These are phyloP conservation scores for Toxostoma redivivum DNA, from an alignment of 2,113 vertebrate species.

Conservation along the genomic window DNA sequence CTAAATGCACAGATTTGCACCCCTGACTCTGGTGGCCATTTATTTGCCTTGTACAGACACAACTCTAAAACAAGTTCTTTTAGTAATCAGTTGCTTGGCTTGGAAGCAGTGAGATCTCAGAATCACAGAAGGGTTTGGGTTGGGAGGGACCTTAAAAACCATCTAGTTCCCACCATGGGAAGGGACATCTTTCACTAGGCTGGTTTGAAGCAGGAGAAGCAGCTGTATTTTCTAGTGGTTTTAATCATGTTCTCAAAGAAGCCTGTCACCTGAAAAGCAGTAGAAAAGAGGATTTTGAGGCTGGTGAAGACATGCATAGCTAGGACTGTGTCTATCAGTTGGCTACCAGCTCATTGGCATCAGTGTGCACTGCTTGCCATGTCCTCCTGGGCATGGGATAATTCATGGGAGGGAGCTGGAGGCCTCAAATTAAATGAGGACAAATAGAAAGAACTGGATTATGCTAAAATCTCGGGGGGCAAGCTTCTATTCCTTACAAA, in stretches of 20 bases:
- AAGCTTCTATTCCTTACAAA: neutral
- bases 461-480: neutral
- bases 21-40: neutral
- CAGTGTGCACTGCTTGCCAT: fast-evolving
- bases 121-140: neutral
- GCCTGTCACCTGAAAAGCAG: neutral
- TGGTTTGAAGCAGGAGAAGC: neutral
- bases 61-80: neutral
- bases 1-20: neutral
- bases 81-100: neutral
- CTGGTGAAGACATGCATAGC: neutral
- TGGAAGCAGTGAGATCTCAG: neutral
- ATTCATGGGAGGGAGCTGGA: neutral
- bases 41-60: neutral
- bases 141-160: neutral
- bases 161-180: neutral
- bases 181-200: neutral
- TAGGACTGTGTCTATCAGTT: neutral
- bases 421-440: neutral
- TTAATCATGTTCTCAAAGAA: neutral
- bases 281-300: neutral
- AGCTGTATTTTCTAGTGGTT: neutral
- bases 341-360: neutral
- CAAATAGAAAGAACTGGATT: neutral
- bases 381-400: neutral